A percentile compares a stretch with the other conserved stretches of the same genome.
Conservation (phyloP, 2,113 vertebrate genomes). For the Tinamus guttatus region DNA sequence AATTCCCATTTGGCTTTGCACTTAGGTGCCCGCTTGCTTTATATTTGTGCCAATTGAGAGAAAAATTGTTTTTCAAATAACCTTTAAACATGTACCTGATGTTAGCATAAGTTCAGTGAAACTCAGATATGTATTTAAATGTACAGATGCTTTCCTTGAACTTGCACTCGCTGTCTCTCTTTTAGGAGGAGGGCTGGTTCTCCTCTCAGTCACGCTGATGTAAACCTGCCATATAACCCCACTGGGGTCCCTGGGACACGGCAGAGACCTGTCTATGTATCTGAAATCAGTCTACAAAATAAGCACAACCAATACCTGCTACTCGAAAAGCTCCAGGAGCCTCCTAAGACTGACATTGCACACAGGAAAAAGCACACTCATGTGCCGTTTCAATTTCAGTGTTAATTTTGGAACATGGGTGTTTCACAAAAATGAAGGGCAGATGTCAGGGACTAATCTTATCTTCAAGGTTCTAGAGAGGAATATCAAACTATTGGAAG, state of each 20-base stretch:
- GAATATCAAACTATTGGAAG: not conserved
- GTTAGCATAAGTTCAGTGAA: not conserved
- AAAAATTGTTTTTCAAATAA: not conserved
- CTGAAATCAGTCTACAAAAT: constrained; percentile 37
- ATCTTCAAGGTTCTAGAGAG: not conserved
- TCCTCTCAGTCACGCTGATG: constrained; percentile 11
- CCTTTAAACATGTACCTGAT: not conserved
- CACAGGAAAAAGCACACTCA: not conserved
- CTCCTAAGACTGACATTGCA: not conserved
- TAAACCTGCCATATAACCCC: constrained; percentile 23
- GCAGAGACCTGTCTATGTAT: not conserved
- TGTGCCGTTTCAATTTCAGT: constrained; percentile 1
- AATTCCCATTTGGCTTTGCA: not conserved
- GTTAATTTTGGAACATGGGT: not conserved
- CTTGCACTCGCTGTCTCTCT: not conserved
- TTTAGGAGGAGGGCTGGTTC: not conserved
- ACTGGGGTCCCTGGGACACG: not conserved
- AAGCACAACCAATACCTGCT: not conserved
- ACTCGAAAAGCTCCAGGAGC: not conserved
- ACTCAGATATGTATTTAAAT: not conserved
- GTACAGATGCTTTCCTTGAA: not conserved
- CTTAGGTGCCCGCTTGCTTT: not conserved
- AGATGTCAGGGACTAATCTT: not conserved
- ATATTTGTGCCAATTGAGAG: not conserved
- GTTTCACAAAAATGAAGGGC: not conserved